Evolutionary conservation across 2,888 invertebrate genomes (phyloP).

Genomic region (Plebejus argus): DNA sequence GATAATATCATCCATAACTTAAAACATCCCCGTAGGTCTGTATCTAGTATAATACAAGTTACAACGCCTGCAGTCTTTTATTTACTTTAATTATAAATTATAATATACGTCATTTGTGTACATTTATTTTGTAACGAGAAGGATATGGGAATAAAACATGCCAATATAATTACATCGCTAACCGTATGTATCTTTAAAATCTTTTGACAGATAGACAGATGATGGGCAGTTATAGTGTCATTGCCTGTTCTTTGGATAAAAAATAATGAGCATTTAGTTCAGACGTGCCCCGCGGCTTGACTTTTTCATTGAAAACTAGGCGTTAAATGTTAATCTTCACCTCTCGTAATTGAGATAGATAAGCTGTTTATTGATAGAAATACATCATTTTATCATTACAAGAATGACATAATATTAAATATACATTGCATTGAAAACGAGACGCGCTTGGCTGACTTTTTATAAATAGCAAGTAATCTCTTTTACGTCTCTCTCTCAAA

Average conservation of each 20-base stretch:
- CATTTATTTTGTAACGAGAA: not conserved
- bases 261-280: not conserved
- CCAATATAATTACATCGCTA: not conserved
- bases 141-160: not conserved
- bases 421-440: not conserved
- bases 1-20: too few species aligned
- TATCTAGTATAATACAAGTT: too few species aligned
- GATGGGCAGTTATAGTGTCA: not conserved
- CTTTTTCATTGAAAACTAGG: not conserved
- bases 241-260: not conserved
- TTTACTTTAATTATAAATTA: too few species aligned
- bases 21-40: too few species aligned
- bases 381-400: not conserved
- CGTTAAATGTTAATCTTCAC: not conserved
- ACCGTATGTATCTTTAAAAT: not conserved
- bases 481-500: constrained; percentile 1
- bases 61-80: too few species aligned
- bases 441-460: not conserved
- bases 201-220: constrained; percentile 16
- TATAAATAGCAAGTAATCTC: not conserved
- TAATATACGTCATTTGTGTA: too few species aligned
- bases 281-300: not conserved
- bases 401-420: not conserved
- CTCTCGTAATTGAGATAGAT: not conserved
- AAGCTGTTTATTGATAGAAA: not conserved